Conservation (phyloP, 2,113 vertebrate species). For the Phasianus colchicus region DNA sequence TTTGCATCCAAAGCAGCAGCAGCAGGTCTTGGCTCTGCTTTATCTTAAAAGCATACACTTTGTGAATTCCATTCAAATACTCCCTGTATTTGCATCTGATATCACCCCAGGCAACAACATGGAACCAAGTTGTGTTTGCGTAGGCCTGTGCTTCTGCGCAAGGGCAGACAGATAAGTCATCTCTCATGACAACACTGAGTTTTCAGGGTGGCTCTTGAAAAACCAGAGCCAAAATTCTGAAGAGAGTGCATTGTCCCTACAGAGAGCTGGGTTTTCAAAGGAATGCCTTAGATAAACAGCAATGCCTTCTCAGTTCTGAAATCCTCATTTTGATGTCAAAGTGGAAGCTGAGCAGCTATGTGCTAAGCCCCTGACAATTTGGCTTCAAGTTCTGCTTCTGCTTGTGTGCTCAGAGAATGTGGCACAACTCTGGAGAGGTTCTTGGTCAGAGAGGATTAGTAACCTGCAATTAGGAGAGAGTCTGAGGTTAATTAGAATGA, state of each 20-base stretch:
- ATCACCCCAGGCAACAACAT: slow-evolving; percentile 18
- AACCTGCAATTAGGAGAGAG: not conserved
- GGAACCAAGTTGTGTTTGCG: not conserved
- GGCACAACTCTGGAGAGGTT: not conserved
- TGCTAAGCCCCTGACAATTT: not conserved
- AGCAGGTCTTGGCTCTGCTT: slow-evolving; percentile 36
- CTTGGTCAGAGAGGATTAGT: not conserved
- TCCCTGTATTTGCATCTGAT: slow-evolving; percentile 58
- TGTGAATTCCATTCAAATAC: slow-evolving; percentile 52
- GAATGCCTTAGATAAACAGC: not conserved
- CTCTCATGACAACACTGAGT: not conserved
- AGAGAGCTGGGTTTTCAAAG: not conserved
- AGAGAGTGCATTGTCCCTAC: not conserved
- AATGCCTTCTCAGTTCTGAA: not conserved
- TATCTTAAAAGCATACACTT: slow-evolving; percentile 43
- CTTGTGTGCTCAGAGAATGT: not conserved
- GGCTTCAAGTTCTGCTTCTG: not conserved
- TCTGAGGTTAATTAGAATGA: not conserved
- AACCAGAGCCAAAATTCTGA: not conserved
- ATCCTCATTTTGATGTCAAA: not conserved
- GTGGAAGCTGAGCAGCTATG: not conserved
- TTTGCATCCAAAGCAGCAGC: slow-evolving; percentile 56
- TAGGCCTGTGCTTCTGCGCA: not conserved
- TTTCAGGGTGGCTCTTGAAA: not conserved
- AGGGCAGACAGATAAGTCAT: not conserved